These are phyloP conservation scores for Galerucella pusilla DNA, from an alignment of 2,888 invertebrate genomes.

Conservation along the genomic window DNA sequence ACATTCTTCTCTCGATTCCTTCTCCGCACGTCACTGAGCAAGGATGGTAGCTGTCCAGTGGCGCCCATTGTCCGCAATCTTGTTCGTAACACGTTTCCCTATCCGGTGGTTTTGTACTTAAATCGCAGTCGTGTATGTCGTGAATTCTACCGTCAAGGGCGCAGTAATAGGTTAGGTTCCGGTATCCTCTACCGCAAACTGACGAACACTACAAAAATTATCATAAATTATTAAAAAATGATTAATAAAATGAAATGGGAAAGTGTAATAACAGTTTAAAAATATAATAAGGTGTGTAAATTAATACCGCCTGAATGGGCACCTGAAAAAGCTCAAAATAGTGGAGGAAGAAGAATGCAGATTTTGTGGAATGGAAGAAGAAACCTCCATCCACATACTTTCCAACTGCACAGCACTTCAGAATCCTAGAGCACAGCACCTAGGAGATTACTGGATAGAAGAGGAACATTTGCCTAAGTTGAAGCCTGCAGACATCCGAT, in stretches of 20 bases:
- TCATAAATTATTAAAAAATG: neutral
- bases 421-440: too few species aligned
- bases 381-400: too few species aligned
- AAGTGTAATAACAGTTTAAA: too few species aligned
- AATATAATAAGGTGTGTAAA: too few species aligned
- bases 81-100: conserved; percentile 57
- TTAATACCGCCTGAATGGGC: too few species aligned
- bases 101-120: conserved; percentile 48
- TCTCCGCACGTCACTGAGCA: conserved; percentile 68
- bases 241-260: neutral
- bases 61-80: conserved; percentile 69
- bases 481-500: too few species aligned
- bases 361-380: too few species aligned
- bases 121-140: conserved; percentile 62
- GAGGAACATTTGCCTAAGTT: too few species aligned
- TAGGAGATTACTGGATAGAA: too few species aligned
- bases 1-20: conserved; percentile 63
- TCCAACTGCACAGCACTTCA: too few species aligned
- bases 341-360: too few species aligned
- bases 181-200: conserved; percentile 71
- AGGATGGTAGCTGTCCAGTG: conserved; percentile 66
- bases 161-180: conserved; percentile 66
- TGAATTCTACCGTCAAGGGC: conserved; percentile 67
- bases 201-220: conserved; percentile 70
- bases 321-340: too few species aligned